Evolutionary conservation across 1,140 invertebrate species (phyloP), one percentile per base, ranked within the genome.

Genomic region (Ridgeia piscesae): DNA sequence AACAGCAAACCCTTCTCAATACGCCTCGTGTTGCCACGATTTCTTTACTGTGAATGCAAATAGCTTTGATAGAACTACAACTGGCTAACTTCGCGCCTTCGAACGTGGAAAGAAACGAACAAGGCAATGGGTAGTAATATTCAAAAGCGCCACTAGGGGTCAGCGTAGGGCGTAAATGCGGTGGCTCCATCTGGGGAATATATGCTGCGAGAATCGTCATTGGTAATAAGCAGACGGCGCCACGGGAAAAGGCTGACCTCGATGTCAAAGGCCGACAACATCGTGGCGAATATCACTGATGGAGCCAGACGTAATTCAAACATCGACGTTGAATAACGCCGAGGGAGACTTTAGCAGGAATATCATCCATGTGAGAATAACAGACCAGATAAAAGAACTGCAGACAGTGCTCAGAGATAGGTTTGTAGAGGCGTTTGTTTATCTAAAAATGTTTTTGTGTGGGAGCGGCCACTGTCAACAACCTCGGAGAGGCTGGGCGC

Each of bases 381-480:
- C 98, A 94, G 97, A 98, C 95, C 98, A 99, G 96, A 98, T 99
- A 35, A 97, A 98, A 94, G 99, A 99, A 95, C 96, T 99, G 35
- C 98, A 99, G 95, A 99, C 99, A 27, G 99, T 99, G 95, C 97
- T 99, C 89, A 96, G 99, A 35, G 98, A 99, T 96, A 99, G 98
- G 98, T 99, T 97, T 35, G 34, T 90, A 21, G 34, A 33, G 89
- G 89, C 89, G 35, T 90, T 90, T 90, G 34, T 90, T 14, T 90
- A 2, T 90, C 33, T 21, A 90, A 90, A 90, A 21, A 8, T 90
- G 34, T 89, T 50, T 50, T 21, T 8, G 48, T 50, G 48, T 50
- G 48, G 8, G 14, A 77, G 17, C 6, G 58, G 27, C 14, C 2
- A 77, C 58, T 77, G 58, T 77, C 58, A 77, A 77, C 58, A 77